Evolutionary conservation across 2,113 vertebrate genomes (phyloP).

Genomic region (Desmodus rotundus): DNA sequence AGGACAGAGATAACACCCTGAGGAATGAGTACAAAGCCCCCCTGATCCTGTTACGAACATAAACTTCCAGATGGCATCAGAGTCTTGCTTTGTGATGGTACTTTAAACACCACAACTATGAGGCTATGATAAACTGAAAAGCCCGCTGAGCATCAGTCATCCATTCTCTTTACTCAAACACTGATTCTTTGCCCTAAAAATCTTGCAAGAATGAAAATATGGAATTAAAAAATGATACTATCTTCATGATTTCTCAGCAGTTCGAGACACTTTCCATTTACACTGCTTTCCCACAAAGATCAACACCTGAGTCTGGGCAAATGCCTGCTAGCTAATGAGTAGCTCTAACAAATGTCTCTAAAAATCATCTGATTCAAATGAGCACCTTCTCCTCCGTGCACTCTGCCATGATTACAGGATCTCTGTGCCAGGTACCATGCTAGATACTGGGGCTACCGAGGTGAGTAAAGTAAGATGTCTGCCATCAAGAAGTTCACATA

Average conservation of each 20-base stretch:
- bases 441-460: neutral
- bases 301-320: neutral
- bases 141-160: neutral
- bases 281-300: neutral
- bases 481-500: neutral
- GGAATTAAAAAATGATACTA: neutral
- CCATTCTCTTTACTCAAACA: neutral
- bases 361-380: neutral
- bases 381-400: neutral
- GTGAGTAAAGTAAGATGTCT: neutral
- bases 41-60: neutral
- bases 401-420: neutral
- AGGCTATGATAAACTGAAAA: neutral
- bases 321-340: neutral
- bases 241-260: neutral
- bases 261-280: constrained; percentile 4
- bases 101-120: neutral
- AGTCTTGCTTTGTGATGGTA: neutral
- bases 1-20: neutral
- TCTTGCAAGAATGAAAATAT: neutral
- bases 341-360: neutral
- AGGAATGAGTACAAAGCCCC: neutral
- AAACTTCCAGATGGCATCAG: neutral
- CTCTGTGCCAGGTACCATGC: neutral
- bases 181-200: neutral